A percentile compares a stretch with the other conserved stretches of the same genome.
Conservation (phyloP, 1,140 invertebrate species). For the Dinoponera quadriceps region DNA sequence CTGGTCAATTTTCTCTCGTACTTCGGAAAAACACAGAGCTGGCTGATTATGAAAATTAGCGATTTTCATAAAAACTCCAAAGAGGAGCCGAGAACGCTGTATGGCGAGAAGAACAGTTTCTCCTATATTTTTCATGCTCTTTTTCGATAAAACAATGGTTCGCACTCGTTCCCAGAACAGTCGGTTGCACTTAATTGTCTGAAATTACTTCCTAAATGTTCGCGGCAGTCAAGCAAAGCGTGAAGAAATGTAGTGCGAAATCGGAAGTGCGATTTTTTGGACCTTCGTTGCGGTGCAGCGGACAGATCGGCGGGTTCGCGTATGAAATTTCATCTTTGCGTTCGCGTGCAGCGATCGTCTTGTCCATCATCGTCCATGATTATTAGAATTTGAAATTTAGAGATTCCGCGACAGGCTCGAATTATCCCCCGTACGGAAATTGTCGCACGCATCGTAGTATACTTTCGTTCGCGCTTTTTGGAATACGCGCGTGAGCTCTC, state of each 20-base stretch:
- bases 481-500: constrained; percentile 32
- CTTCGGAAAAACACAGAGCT: background rate
- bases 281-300: no score
- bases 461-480: constrained; percentile 17
- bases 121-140: constrained; percentile 55
- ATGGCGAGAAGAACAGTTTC: background rate
- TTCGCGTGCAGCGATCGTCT: background rate
- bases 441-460: background rate
- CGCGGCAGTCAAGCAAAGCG: constrained; percentile 25
- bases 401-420: no score
- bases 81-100: background rate
- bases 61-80: background rate
- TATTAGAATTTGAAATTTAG: no score
- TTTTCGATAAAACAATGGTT: constrained; percentile 60
- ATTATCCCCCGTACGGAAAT: background rate
- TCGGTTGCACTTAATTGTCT: constrained; percentile 58
- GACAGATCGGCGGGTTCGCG: background rate
- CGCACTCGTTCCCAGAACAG: constrained; percentile 17
- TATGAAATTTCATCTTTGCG: background rate
- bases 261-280: background rate
- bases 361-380: no score
- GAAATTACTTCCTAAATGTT: constrained; percentile 47
- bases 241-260: constrained; percentile 35
- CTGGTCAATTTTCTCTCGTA: background rate
- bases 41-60: background rate